Evolutionary conservation across 2,797 vertebrate genomes (phyloP).

Genomic region (Halcyon smyrnensis): DNA sequence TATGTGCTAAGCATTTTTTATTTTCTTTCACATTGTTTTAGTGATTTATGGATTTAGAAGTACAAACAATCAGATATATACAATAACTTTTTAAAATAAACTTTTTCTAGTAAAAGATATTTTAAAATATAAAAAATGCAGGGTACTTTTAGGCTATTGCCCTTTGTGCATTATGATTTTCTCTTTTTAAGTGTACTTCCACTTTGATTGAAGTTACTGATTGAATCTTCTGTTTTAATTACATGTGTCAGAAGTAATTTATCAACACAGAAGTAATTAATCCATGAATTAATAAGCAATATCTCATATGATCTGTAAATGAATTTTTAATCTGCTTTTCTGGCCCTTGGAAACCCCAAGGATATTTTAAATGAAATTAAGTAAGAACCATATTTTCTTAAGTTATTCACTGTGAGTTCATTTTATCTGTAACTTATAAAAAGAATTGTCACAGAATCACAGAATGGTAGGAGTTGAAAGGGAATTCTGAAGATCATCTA

Average conservation of each 20-base stretch:
- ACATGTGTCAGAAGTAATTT: constrained; percentile 63
- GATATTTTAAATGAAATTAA: constrained; percentile 14
- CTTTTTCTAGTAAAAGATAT: neutral
- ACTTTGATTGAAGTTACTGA: constrained; percentile 41
- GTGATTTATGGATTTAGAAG: neutral
- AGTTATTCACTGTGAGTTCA: neutral
- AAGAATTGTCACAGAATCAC: neutral
- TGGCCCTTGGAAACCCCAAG: neutral
- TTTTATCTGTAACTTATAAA: constrained; percentile 1
- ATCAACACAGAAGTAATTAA: constrained; percentile 66
- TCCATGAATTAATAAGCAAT: constrained; percentile 57
- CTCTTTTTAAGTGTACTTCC: constrained; percentile 14
- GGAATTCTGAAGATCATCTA: neutral
- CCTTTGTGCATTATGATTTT: neutral
- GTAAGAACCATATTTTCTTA: neutral
- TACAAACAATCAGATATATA: neutral
- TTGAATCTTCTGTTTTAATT: constrained; percentile 56
- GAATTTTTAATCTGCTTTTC: constrained; percentile 19
- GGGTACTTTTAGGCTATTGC: neutral
- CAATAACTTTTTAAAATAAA: neutral
- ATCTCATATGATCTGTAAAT: constrained; percentile 33
- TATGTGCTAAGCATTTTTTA: neutral
- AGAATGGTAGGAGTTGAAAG: neutral
- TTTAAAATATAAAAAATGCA: neutral
- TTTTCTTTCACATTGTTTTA: neutral